Percentiles rank a stretch among this genome's conserved stretches.
Conservation (phyloP, 1,140 invertebrate genomes). For the Samia ricini region DNA sequence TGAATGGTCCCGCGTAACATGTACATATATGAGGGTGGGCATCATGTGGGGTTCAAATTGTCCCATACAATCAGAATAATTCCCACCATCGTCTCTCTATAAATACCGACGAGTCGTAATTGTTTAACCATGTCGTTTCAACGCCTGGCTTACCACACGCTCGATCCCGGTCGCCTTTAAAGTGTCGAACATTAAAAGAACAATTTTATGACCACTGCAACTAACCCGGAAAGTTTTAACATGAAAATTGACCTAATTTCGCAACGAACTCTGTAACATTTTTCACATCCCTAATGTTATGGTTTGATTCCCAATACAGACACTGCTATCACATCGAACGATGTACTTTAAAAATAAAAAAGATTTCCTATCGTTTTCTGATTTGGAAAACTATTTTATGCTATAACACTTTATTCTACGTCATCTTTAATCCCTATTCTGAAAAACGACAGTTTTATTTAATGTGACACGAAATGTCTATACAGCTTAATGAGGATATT, state of each 20-base stretch:
- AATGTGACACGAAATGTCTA: too few species aligned
- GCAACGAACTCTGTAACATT: too few species aligned
- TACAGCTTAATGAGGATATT: too few species aligned
- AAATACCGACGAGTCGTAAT: conserved; percentile 3
- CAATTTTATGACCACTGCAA: not conserved
- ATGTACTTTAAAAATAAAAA: too few species aligned
- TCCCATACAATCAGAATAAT: conserved; percentile 44
- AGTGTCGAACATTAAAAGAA: not conserved
- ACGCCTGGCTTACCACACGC: not conserved
- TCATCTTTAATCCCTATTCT: too few species aligned
- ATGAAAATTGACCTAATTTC: not conserved
- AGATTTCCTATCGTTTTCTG: too few species aligned
- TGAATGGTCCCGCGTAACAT: conserved; percentile 47
- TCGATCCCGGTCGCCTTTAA: not conserved
- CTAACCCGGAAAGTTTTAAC: not conserved
- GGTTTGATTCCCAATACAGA: too few species aligned
- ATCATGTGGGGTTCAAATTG: conserved; percentile 27
- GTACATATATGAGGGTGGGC: conserved; percentile 50
- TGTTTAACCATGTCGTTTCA: not conserved
- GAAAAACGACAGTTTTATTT: too few species aligned
- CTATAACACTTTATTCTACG: too few species aligned
- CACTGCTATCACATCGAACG: too few species aligned
- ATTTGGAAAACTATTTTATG: too few species aligned
- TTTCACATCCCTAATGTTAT: too few species aligned
- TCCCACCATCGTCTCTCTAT: conserved; percentile 29